These are phyloP conservation scores for Cherax destructor DNA, from an alignment of 1,140 invertebrate genomes.

Conservation along the genomic window DNA sequence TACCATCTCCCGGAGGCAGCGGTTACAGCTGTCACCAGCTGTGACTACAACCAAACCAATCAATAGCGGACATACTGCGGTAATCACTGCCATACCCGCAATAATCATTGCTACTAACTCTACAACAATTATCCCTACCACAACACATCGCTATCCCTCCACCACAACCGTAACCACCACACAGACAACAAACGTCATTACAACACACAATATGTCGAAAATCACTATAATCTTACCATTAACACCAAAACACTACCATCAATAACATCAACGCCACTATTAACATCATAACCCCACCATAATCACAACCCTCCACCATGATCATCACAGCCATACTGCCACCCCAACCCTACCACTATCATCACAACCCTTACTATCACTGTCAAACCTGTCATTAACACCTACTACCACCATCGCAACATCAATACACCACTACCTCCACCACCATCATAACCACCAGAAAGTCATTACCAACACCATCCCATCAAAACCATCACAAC, in stretches of 20 bases:
- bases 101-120: background rate
- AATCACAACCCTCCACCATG: too few species aligned
- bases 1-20: too few species aligned
- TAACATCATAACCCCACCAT: too few species aligned
- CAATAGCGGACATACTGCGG: too few species aligned
- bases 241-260: too few species aligned
- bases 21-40: too few species aligned
- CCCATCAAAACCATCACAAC: background rate
- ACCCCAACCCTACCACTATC: background rate
- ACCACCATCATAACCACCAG: background rate
- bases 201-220: background rate
- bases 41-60: too few species aligned
- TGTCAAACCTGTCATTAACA: background rate
- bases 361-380: background rate
- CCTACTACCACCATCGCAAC: background rate
- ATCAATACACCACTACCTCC: background rate
- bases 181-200: background rate
- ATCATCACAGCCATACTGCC: too few species aligned
- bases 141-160: background rate
- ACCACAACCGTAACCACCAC: background rate
- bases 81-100: background rate
- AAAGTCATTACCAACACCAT: too few species aligned
- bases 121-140: background rate
- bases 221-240: too few species aligned
- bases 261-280: too few species aligned